These are phyloP conservation scores for Miniopterus natalensis DNA, from an alignment of 2,113 vertebrate species.

Conservation along the genomic window DNA sequence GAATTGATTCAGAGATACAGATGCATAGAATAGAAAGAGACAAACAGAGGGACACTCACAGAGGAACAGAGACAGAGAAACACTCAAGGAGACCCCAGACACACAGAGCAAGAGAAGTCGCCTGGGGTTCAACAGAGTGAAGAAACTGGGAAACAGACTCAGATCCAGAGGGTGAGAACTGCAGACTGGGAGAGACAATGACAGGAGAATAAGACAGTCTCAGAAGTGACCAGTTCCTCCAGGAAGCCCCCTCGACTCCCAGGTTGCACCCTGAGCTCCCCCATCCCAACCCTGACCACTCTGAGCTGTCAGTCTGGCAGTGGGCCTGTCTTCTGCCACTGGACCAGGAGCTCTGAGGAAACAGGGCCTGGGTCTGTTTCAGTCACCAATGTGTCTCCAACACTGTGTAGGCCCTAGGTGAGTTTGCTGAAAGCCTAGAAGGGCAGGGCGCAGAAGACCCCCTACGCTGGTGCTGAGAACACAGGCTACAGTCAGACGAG, in stretches of 20 bases:
- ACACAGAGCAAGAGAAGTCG: rapidly evolving
- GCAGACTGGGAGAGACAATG: neutral
- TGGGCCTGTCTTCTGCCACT: neutral
- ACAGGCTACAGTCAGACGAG: neutral
- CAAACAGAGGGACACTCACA: neutral
- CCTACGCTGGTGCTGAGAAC: neutral
- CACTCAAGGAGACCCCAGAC: neutral
- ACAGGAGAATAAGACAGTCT: neutral
- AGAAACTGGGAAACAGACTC: neutral
- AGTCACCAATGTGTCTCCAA: neutral
- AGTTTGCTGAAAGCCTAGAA: neutral
- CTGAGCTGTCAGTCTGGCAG: neutral
- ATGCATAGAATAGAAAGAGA: neutral
- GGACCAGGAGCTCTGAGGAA: neutral
- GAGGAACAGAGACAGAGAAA: neutral
- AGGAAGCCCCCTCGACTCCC: neutral
- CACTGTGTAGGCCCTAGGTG: neutral
- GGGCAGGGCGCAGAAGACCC: neutral
- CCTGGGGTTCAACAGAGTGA: neutral
- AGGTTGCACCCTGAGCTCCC: neutral
- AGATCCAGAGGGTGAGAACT: neutral
- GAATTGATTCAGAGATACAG: neutral
- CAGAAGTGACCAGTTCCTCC: neutral
- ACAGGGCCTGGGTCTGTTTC: neutral
- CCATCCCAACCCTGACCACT: neutral